Conservation (phyloP, 2,113 vertebrate genomes). For the Helogale parvula region DNA sequence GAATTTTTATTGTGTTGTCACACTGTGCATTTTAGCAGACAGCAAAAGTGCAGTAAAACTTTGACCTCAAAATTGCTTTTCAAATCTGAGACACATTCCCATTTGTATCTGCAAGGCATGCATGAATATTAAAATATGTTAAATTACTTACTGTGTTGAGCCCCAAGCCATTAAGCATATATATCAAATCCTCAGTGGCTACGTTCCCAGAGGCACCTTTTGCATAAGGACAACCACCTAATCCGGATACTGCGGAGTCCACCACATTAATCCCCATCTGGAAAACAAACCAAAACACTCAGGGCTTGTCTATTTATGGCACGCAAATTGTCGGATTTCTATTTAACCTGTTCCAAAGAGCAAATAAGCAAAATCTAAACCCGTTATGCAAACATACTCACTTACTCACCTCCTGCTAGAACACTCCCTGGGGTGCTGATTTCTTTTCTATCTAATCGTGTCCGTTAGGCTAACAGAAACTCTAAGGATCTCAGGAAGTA, state of each 20-base stretch:
- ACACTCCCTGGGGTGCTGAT: background rate
- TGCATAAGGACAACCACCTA: constrained; percentile 96
- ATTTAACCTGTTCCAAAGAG: background rate
- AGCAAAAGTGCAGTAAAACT: constrained; percentile 32
- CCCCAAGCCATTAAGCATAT: constrained; percentile 96
- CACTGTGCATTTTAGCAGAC: constrained; percentile 46
- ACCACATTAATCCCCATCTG: constrained; percentile 97
- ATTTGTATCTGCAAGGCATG: background rate
- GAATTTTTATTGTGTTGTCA: constrained; percentile 44
- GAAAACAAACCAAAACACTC: constrained; percentile 78
- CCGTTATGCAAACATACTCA: background rate
- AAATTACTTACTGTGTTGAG: constrained; percentile 93
- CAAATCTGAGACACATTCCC: constrained; percentile 22
- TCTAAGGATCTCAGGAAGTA: background rate
- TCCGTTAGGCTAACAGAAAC: background rate
- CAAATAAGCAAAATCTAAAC: background rate
- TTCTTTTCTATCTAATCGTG: background rate
- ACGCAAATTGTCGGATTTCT: background rate
- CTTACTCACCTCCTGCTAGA: background rate
- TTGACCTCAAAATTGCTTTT: constrained; percentile 58
- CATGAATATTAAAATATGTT: constrained; percentile 41
- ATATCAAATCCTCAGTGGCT: constrained; percentile 95
- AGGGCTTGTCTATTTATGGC: background rate
- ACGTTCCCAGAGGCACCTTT: constrained; percentile 96
- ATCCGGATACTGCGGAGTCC: constrained; percentile 94